phyloP scores from a whole-genome alignment of 2,113 vertebrate species.

The Nycticebus coucang region DNA sequence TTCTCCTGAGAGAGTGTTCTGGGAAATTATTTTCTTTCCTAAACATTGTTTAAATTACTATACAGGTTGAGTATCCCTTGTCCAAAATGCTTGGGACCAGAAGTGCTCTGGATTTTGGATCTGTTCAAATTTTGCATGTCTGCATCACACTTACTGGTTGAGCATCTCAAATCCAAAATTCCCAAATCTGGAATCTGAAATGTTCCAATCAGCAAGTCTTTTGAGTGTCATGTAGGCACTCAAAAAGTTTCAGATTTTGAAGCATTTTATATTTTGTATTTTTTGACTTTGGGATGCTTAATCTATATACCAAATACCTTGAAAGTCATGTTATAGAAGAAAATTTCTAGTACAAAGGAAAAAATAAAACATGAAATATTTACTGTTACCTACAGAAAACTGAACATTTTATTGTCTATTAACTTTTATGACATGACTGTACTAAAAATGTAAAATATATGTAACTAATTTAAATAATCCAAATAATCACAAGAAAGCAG shows the following conservation, averaged over 20 bases:
- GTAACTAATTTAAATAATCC: background rate
- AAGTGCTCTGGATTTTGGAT: background rate
- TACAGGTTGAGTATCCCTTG: background rate
- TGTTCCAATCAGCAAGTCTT: background rate
- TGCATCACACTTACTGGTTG: background rate
- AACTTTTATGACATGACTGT: background rate
- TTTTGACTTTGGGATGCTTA: background rate
- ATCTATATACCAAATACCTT: background rate
- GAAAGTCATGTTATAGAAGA: background rate
- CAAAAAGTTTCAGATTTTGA: background rate
- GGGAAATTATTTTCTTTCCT: slow-evolving; percentile 12
- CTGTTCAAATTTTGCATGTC: background rate
- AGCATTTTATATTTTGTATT: background rate
- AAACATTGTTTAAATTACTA: slow-evolving; percentile 32
- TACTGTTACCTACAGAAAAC: background rate
- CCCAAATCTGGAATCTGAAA: background rate
- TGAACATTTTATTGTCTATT: slow-evolving; percentile 4
- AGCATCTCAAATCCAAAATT: background rate
- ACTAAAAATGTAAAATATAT: slow-evolving; percentile 25
- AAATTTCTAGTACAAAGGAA: slow-evolving; percentile 21
- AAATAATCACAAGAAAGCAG: background rate
- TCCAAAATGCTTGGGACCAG: background rate
- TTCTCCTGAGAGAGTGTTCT: background rate
- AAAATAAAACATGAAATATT: slow-evolving; percentile 20
- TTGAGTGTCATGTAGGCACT: background rate